Evolutionary conservation across 2,888 invertebrate genomes (phyloP), one percentile per base, ranked within the genome.

Genomic region (Drosophila yooni): DNA sequence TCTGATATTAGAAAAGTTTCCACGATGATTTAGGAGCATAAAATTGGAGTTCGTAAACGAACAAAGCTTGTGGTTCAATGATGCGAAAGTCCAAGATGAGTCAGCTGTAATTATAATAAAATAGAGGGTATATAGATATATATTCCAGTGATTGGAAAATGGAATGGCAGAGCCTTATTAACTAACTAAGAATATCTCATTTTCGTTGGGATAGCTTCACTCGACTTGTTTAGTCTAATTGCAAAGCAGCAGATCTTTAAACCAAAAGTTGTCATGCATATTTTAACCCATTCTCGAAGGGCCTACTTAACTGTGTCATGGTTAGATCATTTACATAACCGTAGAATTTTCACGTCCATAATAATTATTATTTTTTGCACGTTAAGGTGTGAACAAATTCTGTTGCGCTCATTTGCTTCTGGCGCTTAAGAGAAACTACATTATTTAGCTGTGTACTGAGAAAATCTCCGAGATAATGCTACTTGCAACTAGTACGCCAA

Each of bases 261-360:
- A 7, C 18, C 36, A 25, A 36, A 36, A 11, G 25, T 6, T 36
- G 25, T 34, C 53, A 34, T 34, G 34, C 18, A 40, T 31, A 40
- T 60, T 54, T 15, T 25, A 40, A 40, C 33, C 29, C n/a, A 38
- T 51, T 73, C 65, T 48, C 27, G 33, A 27, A 54, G 36, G 48
- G 36, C 52, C 21, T 21, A 60, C 38, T 38, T 60, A 73, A 78
- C 67, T 66, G 62, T 78, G 76, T 59, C 78, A 73, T 66, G 64
- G 65, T 60, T 73, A 68, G 53, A 66, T 68, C 52, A 73, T 52
- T 48, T 60, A 53, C 63, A 62, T 62, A 76, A 74, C 76, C 74
- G 70, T 68, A 71, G 57, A 74, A 74, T 81, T 88, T 88, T 82
- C 76, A 74, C 63, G 66, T 72, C 38, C 62, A 54, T 66, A 71